Evolutionary conservation across 2,888 invertebrate genomes (phyloP), one percentile per base, ranked within the genome.

Genomic region (Melinopterus prodromus): DNA sequence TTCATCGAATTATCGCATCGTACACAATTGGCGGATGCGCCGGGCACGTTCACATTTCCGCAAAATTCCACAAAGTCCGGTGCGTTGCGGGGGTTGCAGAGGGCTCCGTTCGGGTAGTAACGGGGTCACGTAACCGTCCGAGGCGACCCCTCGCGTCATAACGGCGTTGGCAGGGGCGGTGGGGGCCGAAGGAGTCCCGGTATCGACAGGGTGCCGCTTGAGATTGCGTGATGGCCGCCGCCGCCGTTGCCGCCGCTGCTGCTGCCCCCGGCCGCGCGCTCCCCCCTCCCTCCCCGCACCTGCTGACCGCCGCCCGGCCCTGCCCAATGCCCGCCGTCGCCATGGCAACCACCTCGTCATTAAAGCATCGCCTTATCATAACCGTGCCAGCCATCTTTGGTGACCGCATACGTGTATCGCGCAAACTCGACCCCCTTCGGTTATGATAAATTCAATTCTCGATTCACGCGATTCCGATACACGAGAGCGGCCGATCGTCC

Each of bases 291-390:
- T 87, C 87, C 86, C 85, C 84, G 84, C 85, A 86, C 88, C 85
- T 84, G 84, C 88, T 87, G 88, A 86, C 86, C 81, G 79, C 81
- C 81, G 88, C 87, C 88, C 89, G 85, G 89, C 89, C 89, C 89
- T 88, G 89, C 89, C 89, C 90, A 90, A 89, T 88, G 89, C 90
- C 89, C 90, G 89, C 88, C 88, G 90, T 90, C 87, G 86, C 88
- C 89, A 90, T 90, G 88, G 89, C 88, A 88, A 90, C 90, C 89
- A 89, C 89, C 89, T 90, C 89, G 90, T 90, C 90, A 90, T 90
- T 90, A 90, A 90, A 90, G 90, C 89, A 90, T 90, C 90, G 90
- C 90, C 90, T 90, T 90, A 90, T 90, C 90, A 90, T 90, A 90
- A 90, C 90, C 90, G 89, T 89, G 89, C 87, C 89, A 88, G 89